Base-by-base conservation (phyloP, 64 coral and sea anemone genomes). In the Platygyra sinensis region DNA sequence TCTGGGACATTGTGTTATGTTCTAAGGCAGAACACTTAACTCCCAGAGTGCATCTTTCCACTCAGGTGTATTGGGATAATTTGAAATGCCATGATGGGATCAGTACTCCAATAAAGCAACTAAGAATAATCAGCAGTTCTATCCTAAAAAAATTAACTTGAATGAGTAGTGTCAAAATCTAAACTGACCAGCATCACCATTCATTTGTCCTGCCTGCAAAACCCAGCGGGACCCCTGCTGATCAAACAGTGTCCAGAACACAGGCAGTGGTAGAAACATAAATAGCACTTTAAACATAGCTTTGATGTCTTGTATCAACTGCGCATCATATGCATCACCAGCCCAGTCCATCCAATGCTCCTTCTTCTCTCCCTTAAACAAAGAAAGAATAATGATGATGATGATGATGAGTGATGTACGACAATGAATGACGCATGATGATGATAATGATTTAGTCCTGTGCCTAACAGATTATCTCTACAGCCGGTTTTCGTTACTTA, bases 181-280 rank as follows among this genome's bases (percentile, higher is more conserved):
- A 46, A 46, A 75, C 54, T 69, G 67, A 94, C 93, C 93, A 80
- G 89, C 78, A 83, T 92, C 78, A 30, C 89, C 94, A 92, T 95
- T 67, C 94, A 95, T 95, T 67, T 89, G 86, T 73, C 79, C 72
- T 78, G 94, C 94, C 32, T 95, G 94, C 24, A 92, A 60, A 65
- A 95, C 94, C 94, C 94, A 95, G 19, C 90, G 90, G 30, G 94
- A 95, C 10, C 94, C 94, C 64, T 96, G 94, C 52, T 96, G 94
- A 83, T 96, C 94, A 62, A 93, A 96, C 74, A 96, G 59, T 31
- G 94, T 89, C 94, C 94, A 96, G 38, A 96, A 96, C 17, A 96
- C 80, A 39, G 91, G 91, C 2, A 96, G 80, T 69, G 94, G 94
- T n/a, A 96, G 76, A 60, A 96, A 96, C 94, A 96, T 96, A 51